Evolutionary conservation across 2,888 invertebrate species (phyloP), one percentile per base, ranked within the genome.

Genomic region (Byasa hedistus): DNA sequence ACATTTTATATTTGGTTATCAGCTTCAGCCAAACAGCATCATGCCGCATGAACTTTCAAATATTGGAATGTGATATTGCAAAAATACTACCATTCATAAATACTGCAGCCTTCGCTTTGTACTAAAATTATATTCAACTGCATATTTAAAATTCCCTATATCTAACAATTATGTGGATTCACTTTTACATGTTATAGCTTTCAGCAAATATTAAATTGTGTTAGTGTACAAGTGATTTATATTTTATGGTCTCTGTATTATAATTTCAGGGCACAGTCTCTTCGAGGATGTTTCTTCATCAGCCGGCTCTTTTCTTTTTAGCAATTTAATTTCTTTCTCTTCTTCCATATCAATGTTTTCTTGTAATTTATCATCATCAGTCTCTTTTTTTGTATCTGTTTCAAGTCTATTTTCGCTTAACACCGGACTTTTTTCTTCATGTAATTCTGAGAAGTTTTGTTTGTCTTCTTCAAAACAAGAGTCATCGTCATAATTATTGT

Each of bases 211-310:
- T 72, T 71, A 68, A 75, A 78, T 75, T 69, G 60, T 73, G 79
- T 83, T 78, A 81, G 78, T 77, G 66, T 59, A 61, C 57, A 73
- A 77, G 73, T 79, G 76, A 74, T 78, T 77, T 80, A 76, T 75
- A 75, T 75, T 78, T 71, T 78, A 80, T 69, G 74, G 79, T 86
- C 86, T 88, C 78, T 89, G 85, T 79, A 83, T 84, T 73, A 83
- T 68, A 72, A 82, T 81, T 44, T 87, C 79, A 36, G 87, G 85
- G 76, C 91, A 89, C 80, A 83, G 91, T 88, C 90, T 86, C 79
- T 91, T 91, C 39, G 87, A 83, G n/a, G 86, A 81, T 0, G 82
- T 83, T 69, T 85, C 85, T 32, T 85, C 85, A 21, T 82, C 84
- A 12, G 73, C 76, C 5, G 86, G 83, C 69, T 90, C 91, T 83